Evolutionary conservation across 1,140 invertebrate species (phyloP).

Genomic region (Dinoponera quadriceps): DNA sequence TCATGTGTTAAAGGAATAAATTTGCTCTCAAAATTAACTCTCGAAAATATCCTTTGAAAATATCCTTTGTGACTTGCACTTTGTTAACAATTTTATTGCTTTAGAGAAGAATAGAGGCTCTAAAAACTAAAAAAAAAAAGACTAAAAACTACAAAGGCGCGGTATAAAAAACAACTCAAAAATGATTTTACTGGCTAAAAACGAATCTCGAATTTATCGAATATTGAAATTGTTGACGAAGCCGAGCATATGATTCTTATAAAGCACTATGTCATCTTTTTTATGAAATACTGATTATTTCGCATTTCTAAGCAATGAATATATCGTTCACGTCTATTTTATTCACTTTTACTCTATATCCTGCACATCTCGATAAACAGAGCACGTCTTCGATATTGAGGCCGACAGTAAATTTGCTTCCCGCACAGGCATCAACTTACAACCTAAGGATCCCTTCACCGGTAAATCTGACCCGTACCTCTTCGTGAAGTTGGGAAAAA

Average conservation of each 20-base stretch:
- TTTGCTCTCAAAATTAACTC: too few species aligned
- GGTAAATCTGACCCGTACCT: slow-evolving; percentile 94
- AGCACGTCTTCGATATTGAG: not conserved
- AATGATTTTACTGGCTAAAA: not conserved
- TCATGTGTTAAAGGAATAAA: slow-evolving; percentile 10
- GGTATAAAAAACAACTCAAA: too few species aligned
- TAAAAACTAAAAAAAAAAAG: not conserved
- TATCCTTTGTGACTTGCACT: not conserved
- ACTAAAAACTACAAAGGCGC: not conserved
- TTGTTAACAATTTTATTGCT: not conserved
- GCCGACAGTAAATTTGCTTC: slow-evolving; percentile 28
- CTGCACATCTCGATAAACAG: slow-evolving; percentile 14
- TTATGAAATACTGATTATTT: not conserved
- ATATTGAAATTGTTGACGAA: not conserved
- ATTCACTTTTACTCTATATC: not conserved
- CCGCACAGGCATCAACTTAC: slow-evolving; percentile 87
- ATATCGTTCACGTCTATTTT: not conserved
- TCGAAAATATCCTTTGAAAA: not conserved
- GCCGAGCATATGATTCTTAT: not conserved
- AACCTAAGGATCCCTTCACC: slow-evolving; percentile 89
- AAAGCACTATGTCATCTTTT: not conserved
- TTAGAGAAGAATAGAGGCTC: not conserved
- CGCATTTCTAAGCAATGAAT: not conserved
- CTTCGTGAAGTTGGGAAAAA: slow-evolving; percentile 89
- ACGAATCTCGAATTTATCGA: not conserved